Conservation (phyloP, 2,113 vertebrate genomes). For the Otolemur garnettii region DNA sequence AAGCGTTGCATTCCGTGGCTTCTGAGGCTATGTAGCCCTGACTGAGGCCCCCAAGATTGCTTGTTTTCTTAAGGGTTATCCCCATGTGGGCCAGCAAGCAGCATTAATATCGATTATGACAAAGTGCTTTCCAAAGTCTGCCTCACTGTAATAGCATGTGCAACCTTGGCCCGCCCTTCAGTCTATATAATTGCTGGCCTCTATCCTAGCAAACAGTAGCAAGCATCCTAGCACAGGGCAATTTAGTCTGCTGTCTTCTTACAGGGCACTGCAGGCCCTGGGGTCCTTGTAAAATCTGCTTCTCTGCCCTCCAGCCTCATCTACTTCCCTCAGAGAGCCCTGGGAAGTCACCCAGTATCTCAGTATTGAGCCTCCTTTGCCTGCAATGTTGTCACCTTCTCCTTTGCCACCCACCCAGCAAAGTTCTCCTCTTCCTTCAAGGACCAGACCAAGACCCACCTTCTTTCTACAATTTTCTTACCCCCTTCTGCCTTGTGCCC, state of each 20-base stretch:
- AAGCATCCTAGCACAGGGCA: background rate
- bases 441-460: background rate
- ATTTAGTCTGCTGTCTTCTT: background rate
- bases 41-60: background rate
- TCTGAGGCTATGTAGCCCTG: background rate
- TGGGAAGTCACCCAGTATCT: background rate
- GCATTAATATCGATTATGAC: conserved; percentile 43
- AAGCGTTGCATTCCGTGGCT: conserved; percentile 46
- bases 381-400: background rate
- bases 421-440: background rate
- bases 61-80: conserved; percentile 59
- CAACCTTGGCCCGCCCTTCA: background rate
- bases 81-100: background rate
- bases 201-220: conserved; percentile 7
- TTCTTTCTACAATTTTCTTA: background rate
- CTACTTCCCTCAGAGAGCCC: background rate
- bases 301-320: background rate
- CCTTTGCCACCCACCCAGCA: background rate
- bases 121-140: conserved; percentile 23
- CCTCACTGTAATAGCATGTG: background rate
- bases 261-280: background rate
- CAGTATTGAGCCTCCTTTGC: too few relatives aligned
- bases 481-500: background rate
- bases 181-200: background rate
- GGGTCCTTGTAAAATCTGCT: background rate